Base-by-base conservation (phyloP, 2,888 invertebrate species). In the Oscheius sp. region DNA sequence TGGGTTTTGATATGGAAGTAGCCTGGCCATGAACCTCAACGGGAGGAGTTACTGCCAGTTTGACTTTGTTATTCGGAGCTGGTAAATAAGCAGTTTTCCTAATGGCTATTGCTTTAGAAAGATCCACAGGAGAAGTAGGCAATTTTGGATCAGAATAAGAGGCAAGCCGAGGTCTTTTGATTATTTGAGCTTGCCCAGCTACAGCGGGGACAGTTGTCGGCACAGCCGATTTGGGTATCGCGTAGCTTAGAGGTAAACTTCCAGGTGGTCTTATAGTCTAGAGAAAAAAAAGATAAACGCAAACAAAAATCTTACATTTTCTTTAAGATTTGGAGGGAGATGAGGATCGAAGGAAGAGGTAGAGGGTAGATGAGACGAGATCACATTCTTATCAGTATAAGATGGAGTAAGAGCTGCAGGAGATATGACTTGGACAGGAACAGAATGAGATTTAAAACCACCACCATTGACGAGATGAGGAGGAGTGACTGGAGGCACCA, bases 11-110 rank as follows among this genome's bases (percentile, higher is more conserved):
- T 31, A 45, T 42, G 8, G 31, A 8, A 15, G 50, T 25, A 2
- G 33, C 55, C 61, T 42, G 61, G 1, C 45, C 45, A n/a, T 61
- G 61, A 12, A 45, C 17, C 61, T 61, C 45, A 2, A 29, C 45
- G 3, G 61, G 45, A 2, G 42, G 45, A 15, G 45, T 42, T 29
- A 45, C 61, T 12, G 61, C 45, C 29, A 61, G 45, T 15, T 45
- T 61, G 29, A 61, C 29, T 20, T 61, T 61, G 6, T 25, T 23
- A 27, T 15, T 29, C 27, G 37, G 27, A 15, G 37, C n/a, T 45
- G 42, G 39, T n/a, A 61, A 23, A 29, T 45, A 61, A 1, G 61
- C 27, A 3, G 37, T 34, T 15, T 45, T 61, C 31, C 45, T 45
- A 12, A 45, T 8, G 6, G 61, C 45, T 3, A 31, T n/a, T 8